Percentiles rank a stretch among this genome's conserved stretches.
Evolutionary conservation across 1,140 invertebrate genomes (phyloP).

Genomic region (Metaphire vulgaris): DNA sequence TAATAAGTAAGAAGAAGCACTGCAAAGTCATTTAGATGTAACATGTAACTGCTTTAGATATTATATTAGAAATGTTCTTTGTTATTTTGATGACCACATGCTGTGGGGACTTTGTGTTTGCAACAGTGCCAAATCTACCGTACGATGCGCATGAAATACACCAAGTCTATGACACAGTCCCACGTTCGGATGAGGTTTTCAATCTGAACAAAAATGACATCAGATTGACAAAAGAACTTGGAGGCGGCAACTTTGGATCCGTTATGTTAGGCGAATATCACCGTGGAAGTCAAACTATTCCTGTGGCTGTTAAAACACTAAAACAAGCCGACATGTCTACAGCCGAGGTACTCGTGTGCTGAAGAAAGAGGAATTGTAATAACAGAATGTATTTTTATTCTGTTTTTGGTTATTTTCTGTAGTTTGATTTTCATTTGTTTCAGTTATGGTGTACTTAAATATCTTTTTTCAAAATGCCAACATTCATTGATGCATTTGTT

Average conservation of each 20-base stretch:
- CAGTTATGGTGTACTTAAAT: too few species aligned
- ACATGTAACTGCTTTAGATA: too few species aligned
- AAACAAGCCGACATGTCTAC: conserved; percentile 49
- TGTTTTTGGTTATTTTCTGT: too few species aligned
- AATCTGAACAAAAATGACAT: conserved; percentile 45
- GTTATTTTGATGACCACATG: too few species aligned
- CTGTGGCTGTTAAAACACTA: conserved; percentile 54
- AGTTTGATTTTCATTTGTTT: too few species aligned
- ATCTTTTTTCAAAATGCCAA: too few species aligned
- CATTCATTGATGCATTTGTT: too few species aligned
- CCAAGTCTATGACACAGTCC: conserved; percentile 42
- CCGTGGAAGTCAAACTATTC: conserved; percentile 39
- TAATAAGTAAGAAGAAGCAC: too few species aligned
- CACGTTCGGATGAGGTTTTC: conserved; percentile 37
- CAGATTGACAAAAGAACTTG: conserved; percentile 39
- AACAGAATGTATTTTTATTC: too few species aligned
- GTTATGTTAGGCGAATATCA: conserved; percentile 51
- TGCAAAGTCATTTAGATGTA: too few species aligned
- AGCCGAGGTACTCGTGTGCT: conserved; percentile 30
- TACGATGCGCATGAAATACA: not conserved
- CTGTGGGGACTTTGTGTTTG: not conserved
- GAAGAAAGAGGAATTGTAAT: too few species aligned
- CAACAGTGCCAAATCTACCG: not conserved
- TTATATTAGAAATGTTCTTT: too few species aligned
- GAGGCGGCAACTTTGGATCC: conserved; percentile 53